Percentiles rank a stretch among this genome's conserved stretches.
These are phyloP conservation scores for Candoia aspera DNA, from an alignment of 2,113 vertebrate species.

Conservation along the genomic window DNA sequence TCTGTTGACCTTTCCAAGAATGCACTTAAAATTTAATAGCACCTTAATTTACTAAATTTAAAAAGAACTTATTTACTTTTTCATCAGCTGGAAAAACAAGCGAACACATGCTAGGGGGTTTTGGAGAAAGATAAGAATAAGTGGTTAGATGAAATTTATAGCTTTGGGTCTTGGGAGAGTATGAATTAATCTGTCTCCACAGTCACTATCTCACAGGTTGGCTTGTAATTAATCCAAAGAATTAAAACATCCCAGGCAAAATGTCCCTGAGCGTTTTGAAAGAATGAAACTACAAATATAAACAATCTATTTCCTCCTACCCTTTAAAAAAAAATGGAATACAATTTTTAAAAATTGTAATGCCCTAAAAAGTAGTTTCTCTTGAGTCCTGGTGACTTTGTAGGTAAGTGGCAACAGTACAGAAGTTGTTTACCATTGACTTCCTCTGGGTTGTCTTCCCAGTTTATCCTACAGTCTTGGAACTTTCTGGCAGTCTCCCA, in stretches of 20 bases:
- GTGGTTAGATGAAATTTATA: not conserved
- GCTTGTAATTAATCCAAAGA: not conserved
- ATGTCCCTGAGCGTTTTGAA: not conserved
- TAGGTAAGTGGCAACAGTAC: not conserved
- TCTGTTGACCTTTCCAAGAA: conserved; percentile 25
- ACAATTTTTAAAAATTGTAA: no score
- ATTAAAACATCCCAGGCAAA: no score
- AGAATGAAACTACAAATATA: not conserved
- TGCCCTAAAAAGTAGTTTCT: not conserved
- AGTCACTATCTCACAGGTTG: not conserved
- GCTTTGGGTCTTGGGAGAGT: not conserved
- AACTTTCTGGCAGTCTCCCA: not conserved
- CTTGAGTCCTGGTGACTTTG: not conserved
- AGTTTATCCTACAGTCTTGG: not conserved
- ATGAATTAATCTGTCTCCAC: not conserved
- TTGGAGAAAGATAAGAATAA: not conserved
- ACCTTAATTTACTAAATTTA: not conserved
- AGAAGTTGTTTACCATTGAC: not conserved
- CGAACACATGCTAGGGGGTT: not conserved
- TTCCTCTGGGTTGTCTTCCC: not conserved
- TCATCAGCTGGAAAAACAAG: conserved; percentile 9
- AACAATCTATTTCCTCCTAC: not conserved
- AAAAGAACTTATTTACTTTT: conserved; percentile 15
- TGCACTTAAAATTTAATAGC: conserved; percentile 19
- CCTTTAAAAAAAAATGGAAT: not conserved